Evolutionary conservation across 2,888 invertebrate genomes (phyloP).

Genomic region (Quadriops clusia): DNA sequence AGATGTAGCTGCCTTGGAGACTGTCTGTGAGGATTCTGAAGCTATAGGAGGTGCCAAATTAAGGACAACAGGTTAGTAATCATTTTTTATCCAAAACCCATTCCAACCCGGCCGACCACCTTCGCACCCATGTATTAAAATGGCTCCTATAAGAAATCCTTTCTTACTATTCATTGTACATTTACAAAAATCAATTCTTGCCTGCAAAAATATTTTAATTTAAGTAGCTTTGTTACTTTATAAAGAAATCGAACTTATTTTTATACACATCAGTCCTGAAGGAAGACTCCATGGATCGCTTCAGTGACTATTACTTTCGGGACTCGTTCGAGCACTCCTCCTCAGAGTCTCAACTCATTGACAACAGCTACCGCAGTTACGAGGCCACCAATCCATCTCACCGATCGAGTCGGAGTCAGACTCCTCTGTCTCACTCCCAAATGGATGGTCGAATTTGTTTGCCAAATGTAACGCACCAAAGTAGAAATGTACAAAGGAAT

Average conservation of each 20-base stretch:
- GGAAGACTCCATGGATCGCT: slow-evolving; percentile 37
- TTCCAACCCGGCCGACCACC: no score
- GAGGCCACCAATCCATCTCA: slow-evolving; percentile 36
- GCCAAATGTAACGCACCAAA: slow-evolving; percentile 22
- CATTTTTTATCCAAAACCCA: no score
- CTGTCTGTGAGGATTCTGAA: slow-evolving; percentile 59
- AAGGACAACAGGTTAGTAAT: slow-evolving; percentile 30
- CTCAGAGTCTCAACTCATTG: slow-evolving; percentile 58
- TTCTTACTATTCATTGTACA: no score
- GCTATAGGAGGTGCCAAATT: slow-evolving; percentile 31
- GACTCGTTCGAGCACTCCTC: slow-evolving; percentile 72
- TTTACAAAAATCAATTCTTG: no score
- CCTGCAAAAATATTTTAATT: slow-evolving; percentile 1
- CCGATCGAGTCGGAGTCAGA: slow-evolving; percentile 40
- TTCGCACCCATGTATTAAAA: no score
- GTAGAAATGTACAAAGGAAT: slow-evolving; percentile 31
- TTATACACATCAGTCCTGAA: slow-evolving; percentile 32
- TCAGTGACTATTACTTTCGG: slow-evolving; percentile 58
- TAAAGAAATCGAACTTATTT: no score
- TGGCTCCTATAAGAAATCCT: no score
- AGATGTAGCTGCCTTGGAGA: slow-evolving; percentile 46
- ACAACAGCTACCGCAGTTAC: slow-evolving; percentile 34
- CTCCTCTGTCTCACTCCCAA: slow-evolving; percentile 35
- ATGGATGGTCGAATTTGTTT: slow-evolving; percentile 31
- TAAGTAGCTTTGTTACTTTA: slow-evolving; percentile 16